Conservation (phyloP, 2,113 vertebrate genomes). For the Gallinago media region DNA sequence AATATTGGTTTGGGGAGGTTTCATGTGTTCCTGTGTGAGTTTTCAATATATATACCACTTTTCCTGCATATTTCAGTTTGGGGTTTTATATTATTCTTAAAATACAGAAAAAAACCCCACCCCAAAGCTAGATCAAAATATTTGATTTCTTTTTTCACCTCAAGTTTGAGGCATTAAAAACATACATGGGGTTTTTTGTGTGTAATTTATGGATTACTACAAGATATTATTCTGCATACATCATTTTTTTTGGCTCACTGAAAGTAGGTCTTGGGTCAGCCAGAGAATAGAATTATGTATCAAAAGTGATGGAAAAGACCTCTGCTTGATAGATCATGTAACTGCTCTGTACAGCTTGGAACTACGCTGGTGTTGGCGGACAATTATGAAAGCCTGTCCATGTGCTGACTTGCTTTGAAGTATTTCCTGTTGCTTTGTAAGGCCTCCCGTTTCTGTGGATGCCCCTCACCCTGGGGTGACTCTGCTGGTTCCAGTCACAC, state of each 20-base stretch:
- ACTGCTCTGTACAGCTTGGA: not conserved
- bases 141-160: not conserved
- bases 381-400: not conserved
- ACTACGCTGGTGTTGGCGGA: not conserved
- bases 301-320: constrained; percentile 22
- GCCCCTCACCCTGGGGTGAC: not conserved
- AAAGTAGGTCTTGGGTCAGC: constrained; percentile 22
- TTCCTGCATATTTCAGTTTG: not conserved
- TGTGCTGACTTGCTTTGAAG: not conserved
- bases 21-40: not conserved
- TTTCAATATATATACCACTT: not conserved
- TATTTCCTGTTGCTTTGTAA: not conserved
- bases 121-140: not conserved
- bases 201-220: constrained; percentile 1
- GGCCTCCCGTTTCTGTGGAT: not conserved
- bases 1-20: not conserved
- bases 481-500: rapidly evolving
- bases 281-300: constrained; percentile 40
- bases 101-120: not conserved
- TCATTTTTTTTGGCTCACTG: constrained; percentile 37
- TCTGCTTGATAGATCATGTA: not conserved
- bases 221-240: constrained; percentile 12
- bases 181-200: not conserved
- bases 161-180: not conserved
- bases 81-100: not conserved